Conservation (phyloP, 2,888 invertebrate species). For the Catocala fraxini region DNA sequence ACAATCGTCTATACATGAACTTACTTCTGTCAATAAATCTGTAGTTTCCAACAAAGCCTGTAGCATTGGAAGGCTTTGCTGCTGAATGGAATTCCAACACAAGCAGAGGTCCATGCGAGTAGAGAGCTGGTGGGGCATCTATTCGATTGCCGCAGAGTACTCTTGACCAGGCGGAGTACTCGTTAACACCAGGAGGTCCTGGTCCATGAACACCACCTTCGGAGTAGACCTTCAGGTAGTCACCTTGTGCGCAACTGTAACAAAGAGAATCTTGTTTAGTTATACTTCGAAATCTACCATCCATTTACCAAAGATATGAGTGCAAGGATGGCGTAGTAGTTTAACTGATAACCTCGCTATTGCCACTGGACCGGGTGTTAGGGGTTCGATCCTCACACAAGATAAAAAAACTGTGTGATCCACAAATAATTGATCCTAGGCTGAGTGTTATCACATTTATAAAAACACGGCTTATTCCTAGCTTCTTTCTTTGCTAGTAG, state of each 20-base stretch:
- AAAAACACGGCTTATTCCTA: no score
- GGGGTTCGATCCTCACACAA: no score
- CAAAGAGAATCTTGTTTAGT: background rate
- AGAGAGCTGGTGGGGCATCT: constrained; percentile 91
- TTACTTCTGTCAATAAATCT: constrained; percentile 93
- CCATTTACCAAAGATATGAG: no score
- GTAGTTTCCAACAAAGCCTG: constrained; percentile 92
- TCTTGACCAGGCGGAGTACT: constrained; percentile 92
- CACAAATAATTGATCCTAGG: no score
- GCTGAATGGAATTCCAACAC: constrained; percentile 91
- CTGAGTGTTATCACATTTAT: no score
- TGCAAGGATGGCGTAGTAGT: no score
- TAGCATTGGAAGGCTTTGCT: constrained; percentile 82
- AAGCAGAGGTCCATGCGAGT: constrained; percentile 91
- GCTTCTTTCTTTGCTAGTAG: no score
- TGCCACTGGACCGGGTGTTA: no score
- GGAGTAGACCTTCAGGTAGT: constrained; percentile 92
- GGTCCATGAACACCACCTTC: constrained; percentile 91
- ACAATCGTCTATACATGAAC: constrained; percentile 58
- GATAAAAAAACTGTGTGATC: no score
- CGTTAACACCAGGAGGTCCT: constrained; percentile 91
- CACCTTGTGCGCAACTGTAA: constrained; percentile 90
- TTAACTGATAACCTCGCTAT: no score
- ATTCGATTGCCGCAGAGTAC: constrained; percentile 90
- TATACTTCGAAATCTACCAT: no score